phyloP scores from a whole-genome alignment of 2,113 vertebrate species.

The Pycnonotus jocosus region DNA sequence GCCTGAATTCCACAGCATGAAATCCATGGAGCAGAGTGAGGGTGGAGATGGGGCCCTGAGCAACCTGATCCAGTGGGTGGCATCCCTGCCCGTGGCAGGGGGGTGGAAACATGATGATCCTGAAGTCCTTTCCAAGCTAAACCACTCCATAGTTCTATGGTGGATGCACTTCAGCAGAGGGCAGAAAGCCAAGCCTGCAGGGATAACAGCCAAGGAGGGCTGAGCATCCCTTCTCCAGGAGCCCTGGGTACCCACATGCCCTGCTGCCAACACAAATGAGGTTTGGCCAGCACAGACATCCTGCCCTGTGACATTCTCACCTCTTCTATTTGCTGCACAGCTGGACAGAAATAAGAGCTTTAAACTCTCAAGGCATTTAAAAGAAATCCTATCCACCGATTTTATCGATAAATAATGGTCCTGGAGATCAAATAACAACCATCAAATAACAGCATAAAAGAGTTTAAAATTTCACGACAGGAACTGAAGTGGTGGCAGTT shows the following conservation, averaged over 20 bases:
- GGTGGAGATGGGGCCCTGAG: not conserved
- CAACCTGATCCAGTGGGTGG: not conserved
- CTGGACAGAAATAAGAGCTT: not conserved
- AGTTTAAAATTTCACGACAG: not conserved
- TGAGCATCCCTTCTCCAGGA: not conserved
- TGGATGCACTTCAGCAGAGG: not conserved
- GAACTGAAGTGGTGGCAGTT: not conserved
- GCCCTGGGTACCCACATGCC: accelerated
- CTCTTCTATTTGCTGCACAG: not conserved
- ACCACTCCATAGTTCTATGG: not conserved
- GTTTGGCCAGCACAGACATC: not conserved
- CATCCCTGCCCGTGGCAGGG: not conserved
- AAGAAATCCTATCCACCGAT: not conserved
- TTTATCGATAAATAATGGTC: not conserved
- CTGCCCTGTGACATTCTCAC: not conserved
- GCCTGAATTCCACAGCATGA: not conserved
- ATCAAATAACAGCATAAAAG: not conserved
- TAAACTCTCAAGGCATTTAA: not conserved
- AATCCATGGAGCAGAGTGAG: not conserved
- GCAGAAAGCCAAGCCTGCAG: not conserved
- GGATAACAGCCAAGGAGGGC: not conserved
- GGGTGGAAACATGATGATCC: too few species aligned
- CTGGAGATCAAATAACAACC: not conserved
- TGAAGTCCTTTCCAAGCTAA: not conserved
- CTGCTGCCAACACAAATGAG: accelerated